These are phyloP conservation scores for Gobio occitaniae DNA, from an alignment of 2,797 vertebrate genomes.

Conservation along the genomic window DNA sequence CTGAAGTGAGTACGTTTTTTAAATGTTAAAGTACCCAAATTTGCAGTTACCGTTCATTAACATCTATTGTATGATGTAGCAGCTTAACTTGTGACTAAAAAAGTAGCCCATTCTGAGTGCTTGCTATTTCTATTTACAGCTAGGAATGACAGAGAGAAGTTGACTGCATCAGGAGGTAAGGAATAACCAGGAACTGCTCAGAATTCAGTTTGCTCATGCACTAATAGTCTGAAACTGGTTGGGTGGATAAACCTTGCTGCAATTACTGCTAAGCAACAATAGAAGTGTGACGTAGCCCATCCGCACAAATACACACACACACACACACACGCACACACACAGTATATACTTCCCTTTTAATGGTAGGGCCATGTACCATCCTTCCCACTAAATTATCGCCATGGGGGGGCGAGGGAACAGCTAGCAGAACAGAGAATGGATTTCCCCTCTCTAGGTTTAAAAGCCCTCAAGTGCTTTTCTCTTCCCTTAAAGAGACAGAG, in stretches of 20 bases:
- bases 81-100: background rate
- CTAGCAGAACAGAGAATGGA: conserved; percentile 74
- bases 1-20: background rate
- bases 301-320: conserved; percentile 9
- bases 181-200: conserved; percentile 32
- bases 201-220: conserved; percentile 29
- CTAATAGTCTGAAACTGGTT: conserved; percentile 24
- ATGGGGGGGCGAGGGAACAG: conserved; percentile 62
- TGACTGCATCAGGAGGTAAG: conserved; percentile 21
- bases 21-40: background rate
- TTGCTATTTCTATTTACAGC: conserved; percentile 8
- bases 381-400: conserved; percentile 76
- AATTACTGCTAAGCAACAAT: conserved; percentile 43
- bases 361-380: conserved; percentile 66
- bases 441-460: conserved; percentile 70
- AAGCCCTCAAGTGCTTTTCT: conserved; percentile 64
- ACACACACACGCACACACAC: conserved; percentile 16
- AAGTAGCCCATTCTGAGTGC: background rate
- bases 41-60: background rate
- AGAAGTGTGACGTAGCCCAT: conserved; percentile 4
- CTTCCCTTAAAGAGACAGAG: conserved; percentile 57
- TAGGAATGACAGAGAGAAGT: background rate
- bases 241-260: conserved; percentile 13
- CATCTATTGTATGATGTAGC: background rate
- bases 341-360: conserved; percentile 36